Evolutionary conservation across 2,113 vertebrate genomes (phyloP).

Genomic region (Syrrhaptes paradoxus): DNA sequence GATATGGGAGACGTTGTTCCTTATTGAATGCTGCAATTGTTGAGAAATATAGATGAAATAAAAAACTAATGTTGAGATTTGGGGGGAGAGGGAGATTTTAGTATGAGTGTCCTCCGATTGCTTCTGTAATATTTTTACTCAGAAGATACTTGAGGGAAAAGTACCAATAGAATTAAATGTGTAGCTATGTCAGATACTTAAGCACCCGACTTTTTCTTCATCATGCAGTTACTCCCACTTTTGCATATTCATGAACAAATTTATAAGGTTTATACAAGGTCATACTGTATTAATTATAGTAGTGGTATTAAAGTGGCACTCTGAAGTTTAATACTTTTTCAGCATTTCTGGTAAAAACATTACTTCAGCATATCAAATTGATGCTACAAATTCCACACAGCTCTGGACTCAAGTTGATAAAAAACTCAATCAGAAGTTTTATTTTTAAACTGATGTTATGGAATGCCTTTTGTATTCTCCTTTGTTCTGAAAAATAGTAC

Average conservation of each 20-base stretch:
- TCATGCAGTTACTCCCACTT: not conserved
- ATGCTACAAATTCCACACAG: not conserved
- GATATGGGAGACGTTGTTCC: not conserved
- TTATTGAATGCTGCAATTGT: not conserved
- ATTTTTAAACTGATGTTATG: not conserved
- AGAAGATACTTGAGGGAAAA: not conserved
- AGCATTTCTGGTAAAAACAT: not conserved
- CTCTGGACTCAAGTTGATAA: not conserved
- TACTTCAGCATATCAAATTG: not conserved
- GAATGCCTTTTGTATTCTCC: not conserved
- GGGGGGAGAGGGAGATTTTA: not conserved
- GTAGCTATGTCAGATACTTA: constrained; percentile 51
- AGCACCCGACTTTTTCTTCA: constrained; percentile 34
- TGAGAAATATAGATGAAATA: constrained; percentile 16
- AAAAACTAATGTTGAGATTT: not conserved
- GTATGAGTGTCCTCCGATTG: not conserved
- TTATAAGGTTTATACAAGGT: constrained; percentile 23
- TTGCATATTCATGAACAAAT: constrained; percentile 51
- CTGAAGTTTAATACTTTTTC: constrained; percentile 5
- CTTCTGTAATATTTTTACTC: constrained; percentile 32
- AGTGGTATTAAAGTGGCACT: not conserved
- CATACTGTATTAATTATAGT: constrained; percentile 26
- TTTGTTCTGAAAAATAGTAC: not conserved
- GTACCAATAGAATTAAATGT: constrained; percentile 28
- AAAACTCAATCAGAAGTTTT: not conserved